Conservation (phyloP, 2,113 vertebrate genomes). For the Aphelocoma coerulescens region DNA sequence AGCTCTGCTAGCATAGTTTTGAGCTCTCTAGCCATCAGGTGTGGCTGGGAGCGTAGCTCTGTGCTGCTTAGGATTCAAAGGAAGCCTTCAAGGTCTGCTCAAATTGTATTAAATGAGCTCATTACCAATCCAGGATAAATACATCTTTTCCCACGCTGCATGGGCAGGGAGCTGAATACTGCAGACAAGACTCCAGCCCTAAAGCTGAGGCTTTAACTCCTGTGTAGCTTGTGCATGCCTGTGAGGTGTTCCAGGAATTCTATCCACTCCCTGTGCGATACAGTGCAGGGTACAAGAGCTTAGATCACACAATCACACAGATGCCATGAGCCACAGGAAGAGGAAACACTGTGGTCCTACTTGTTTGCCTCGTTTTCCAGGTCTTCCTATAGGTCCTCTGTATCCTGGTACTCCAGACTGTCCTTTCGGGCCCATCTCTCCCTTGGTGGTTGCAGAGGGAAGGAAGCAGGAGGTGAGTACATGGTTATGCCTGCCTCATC, state of each 20-base stretch:
- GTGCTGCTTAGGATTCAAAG: not conserved
- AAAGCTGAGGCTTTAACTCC: not conserved
- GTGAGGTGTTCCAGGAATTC: not conserved
- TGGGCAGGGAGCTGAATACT: not conserved
- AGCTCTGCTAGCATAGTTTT: not conserved
- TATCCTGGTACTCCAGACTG: conserved; percentile 88
- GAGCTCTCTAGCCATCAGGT: not conserved
- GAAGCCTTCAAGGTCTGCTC: not conserved
- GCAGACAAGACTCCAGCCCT: not conserved
- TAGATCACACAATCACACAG: not conserved
- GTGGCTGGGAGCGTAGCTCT: not conserved
- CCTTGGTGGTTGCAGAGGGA: conserved; percentile 69
- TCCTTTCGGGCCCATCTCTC: conserved; percentile 97
- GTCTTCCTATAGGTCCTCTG: conserved; percentile 93
- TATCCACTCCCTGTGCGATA: rapidly evolving
- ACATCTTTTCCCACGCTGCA: not conserved
- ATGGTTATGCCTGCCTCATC: not conserved
- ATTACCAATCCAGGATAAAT: not conserved
- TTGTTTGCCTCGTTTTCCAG: conserved; percentile 96
- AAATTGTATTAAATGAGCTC: not conserved
- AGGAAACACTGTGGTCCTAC: conserved; percentile 60
- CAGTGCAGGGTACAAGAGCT: not conserved
- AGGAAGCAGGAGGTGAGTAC: not conserved
- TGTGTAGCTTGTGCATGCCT: not conserved
- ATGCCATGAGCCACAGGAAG: not conserved